Evolutionary conservation across 2,113 vertebrate genomes (phyloP).

Genomic region (Thermophis baileyi): DNA sequence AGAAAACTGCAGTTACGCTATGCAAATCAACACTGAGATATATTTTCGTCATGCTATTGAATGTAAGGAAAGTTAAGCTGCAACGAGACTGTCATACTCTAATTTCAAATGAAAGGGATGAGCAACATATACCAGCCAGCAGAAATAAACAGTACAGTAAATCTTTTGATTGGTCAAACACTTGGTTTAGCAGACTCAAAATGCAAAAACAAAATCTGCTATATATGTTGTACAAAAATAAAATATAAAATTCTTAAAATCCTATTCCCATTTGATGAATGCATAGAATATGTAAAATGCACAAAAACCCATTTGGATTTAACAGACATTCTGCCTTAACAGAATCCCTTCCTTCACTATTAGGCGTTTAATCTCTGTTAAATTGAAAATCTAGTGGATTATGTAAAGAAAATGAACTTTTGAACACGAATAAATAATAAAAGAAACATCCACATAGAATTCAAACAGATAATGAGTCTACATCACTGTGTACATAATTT

Average conservation of each 20-base stretch:
- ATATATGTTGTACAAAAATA: not conserved
- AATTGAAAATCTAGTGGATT: conserved; percentile 4
- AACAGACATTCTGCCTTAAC: not conserved
- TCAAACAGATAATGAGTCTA: not conserved
- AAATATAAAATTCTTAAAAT: not conserved
- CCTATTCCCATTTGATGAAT: not conserved
- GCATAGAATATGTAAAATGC: not conserved
- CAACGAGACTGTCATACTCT: not conserved
- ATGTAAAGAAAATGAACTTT: conserved; percentile 6
- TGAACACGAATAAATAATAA: conserved; percentile 32
- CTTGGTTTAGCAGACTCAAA: not conserved
- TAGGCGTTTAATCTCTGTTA: not conserved
- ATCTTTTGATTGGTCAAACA: not conserved
- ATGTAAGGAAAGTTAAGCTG: not conserved
- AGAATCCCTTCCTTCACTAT: not conserved
- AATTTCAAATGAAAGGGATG: accelerated
- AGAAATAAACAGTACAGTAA: conserved; percentile 20
- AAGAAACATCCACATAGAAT: conserved; percentile 40
- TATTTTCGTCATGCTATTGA: not conserved
- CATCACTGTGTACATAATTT: not conserved
- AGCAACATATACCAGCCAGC: conserved; percentile 22
- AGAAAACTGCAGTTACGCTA: not conserved
- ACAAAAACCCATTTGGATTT: not conserved
- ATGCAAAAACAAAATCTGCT: not conserved
- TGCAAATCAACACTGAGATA: not conserved